Percentiles rank a stretch among this genome's conserved stretches.
phyloP scores from a whole-genome alignment of 2,797 vertebrate genomes.

The Paramormyrops hopkinsi region DNA sequence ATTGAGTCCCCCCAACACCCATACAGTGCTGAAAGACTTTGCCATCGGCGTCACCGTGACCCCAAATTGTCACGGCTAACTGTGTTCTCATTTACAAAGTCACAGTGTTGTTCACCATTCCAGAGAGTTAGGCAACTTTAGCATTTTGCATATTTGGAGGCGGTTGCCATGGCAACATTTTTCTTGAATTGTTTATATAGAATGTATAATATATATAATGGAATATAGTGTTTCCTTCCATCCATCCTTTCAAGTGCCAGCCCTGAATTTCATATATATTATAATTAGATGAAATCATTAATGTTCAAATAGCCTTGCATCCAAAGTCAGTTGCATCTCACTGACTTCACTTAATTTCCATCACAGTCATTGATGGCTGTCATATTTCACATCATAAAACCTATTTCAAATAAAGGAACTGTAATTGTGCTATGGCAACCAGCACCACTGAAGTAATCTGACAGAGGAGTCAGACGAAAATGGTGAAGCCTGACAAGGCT shows the following conservation, averaged over 20 bases:
- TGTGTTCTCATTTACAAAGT: background rate
- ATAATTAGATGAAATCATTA: background rate
- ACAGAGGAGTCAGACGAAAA: background rate
- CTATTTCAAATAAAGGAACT: background rate
- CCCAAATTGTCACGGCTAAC: background rate
- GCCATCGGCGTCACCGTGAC: background rate
- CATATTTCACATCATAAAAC: background rate
- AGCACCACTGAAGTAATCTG: background rate
- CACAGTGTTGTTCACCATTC: background rate
- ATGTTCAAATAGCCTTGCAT: constrained; percentile 2
- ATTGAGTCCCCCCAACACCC: background rate
- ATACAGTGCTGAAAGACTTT: background rate
- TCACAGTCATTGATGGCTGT: background rate
- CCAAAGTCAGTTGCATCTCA: background rate
- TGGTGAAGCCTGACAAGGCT: background rate
- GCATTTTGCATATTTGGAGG: background rate
- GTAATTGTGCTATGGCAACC: background rate
- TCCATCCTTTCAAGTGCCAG: background rate
- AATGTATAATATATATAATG: background rate
- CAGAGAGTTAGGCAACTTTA: background rate
- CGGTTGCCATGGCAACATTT: background rate
- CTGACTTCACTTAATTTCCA: background rate
- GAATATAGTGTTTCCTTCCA: background rate
- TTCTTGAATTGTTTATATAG: constrained; percentile 4
- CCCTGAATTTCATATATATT: background rate